Percentiles rank a stretch among this genome's conserved stretches.
phyloP scores from a whole-genome alignment of 2,113 vertebrate species.

The Rattus norvegicus region DNA sequence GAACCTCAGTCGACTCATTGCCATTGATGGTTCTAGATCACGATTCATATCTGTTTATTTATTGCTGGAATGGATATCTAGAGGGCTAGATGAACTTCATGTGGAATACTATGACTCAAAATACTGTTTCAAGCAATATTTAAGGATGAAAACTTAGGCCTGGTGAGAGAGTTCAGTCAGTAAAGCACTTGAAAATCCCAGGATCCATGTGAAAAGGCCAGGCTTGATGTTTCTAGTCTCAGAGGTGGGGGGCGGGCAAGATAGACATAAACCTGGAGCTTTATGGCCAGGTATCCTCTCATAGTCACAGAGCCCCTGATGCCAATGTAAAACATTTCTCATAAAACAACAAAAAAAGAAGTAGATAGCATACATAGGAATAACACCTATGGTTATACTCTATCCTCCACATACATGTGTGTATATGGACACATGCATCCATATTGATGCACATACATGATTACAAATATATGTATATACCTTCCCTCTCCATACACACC shows the following conservation, averaged over 20 bases:
- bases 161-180: background rate
- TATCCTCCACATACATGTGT: no score
- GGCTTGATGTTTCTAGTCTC: background rate
- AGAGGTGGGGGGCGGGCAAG: background rate
- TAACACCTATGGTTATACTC: no score
- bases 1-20: background rate
- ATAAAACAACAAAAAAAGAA: background rate
- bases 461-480: background rate
- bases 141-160: background rate
- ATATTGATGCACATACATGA: background rate
- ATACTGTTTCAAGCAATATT: background rate
- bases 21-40: background rate
- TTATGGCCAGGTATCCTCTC: no score
- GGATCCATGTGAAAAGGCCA: background rate
- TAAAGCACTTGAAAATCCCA: no score
- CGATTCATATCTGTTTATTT: background rate
- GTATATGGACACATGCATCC: no score
- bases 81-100: background rate
- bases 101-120: background rate
- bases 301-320: no score
- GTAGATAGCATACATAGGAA: no score
- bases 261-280: no score
- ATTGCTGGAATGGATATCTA: background rate
- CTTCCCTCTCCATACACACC: background rate
- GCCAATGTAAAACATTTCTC: background rate